These are phyloP conservation scores for Lomographa bimaculata DNA, from an alignment of 2,888 invertebrate species.

Conservation along the genomic window DNA sequence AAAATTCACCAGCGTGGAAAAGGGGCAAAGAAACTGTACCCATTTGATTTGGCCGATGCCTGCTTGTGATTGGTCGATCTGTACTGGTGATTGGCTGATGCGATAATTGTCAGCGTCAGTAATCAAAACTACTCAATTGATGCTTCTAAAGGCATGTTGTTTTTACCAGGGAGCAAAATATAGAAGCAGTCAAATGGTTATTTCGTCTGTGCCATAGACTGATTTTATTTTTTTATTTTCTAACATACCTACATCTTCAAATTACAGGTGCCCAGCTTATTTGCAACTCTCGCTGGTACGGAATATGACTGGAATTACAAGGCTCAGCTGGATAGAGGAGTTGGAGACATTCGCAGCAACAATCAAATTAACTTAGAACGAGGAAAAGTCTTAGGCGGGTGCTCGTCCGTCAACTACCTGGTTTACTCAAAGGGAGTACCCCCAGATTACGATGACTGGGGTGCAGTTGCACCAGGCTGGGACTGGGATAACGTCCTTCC, in stretches of 20 bases:
- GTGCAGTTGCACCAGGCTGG: constrained; percentile 51
- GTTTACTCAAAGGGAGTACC: constrained; percentile 54
- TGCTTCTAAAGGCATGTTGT: too few species aligned
- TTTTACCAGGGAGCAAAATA: too few species aligned
- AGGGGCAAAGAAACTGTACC: too few species aligned
- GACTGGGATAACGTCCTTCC: constrained; percentile 48
- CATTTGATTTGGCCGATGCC: too few species aligned
- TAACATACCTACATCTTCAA: too few species aligned
- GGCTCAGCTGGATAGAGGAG: constrained; percentile 38
- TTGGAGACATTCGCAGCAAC: constrained; percentile 43
- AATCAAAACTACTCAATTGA: too few species aligned
- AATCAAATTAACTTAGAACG: constrained; percentile 37
- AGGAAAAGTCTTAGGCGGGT: constrained; percentile 58
- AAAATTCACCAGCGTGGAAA: too few species aligned
- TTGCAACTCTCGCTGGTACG: constrained; percentile 44
- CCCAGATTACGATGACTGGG: constrained; percentile 55
- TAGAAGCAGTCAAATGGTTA: too few species aligned
- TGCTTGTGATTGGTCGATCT: too few species aligned
- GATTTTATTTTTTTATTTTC: too few species aligned
- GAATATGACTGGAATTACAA: constrained; percentile 53
- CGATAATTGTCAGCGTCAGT: too few species aligned
- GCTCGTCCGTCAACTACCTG: constrained; percentile 52
- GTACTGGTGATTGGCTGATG: too few species aligned
- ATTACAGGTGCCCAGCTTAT: constrained; percentile 54
- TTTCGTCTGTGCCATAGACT: background rate